phyloP scores from a whole-genome alignment of 2,113 vertebrate species.

The Nycticorax nycticorax region DNA sequence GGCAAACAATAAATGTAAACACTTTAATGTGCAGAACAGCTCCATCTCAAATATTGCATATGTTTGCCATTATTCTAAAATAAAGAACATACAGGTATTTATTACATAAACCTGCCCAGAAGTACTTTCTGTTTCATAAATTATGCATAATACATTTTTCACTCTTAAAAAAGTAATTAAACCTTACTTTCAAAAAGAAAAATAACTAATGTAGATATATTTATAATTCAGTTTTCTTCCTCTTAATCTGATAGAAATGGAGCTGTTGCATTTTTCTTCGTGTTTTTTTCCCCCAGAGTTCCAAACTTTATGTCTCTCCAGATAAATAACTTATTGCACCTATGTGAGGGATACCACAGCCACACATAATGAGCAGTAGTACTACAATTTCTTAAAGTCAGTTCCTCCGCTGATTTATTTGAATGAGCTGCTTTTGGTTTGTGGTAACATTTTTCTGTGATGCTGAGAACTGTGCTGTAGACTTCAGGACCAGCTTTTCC shows the following conservation, averaged over 20 bases:
- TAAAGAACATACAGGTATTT: not conserved
- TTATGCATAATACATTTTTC: not conserved
- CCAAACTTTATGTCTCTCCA: not conserved
- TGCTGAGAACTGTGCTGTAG: not conserved
- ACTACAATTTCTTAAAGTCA: not conserved
- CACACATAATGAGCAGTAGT: not conserved
- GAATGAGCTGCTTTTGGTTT: not conserved
- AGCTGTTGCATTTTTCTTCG: not conserved
- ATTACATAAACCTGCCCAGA: not conserved
- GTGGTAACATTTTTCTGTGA: not conserved
- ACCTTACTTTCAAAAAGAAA: not conserved
- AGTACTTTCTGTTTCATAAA: not conserved
- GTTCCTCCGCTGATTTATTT: not conserved
- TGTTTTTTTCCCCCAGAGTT: not conserved
- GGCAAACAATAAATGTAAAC: not conserved
- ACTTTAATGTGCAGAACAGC: not conserved
- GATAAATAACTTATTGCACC: not conserved
- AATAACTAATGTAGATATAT: not conserved
- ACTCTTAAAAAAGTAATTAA: not conserved
- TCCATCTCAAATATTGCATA: not conserved
- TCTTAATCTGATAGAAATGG: not conserved
- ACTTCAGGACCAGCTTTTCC: not conserved
- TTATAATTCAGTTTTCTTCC: not conserved
- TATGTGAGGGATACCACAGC: not conserved
- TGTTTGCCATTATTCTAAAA: conserved; percentile 7